Evolutionary conservation across 2,797 vertebrate genomes (phyloP).

Genomic region (Sus cebifrons): DNA sequence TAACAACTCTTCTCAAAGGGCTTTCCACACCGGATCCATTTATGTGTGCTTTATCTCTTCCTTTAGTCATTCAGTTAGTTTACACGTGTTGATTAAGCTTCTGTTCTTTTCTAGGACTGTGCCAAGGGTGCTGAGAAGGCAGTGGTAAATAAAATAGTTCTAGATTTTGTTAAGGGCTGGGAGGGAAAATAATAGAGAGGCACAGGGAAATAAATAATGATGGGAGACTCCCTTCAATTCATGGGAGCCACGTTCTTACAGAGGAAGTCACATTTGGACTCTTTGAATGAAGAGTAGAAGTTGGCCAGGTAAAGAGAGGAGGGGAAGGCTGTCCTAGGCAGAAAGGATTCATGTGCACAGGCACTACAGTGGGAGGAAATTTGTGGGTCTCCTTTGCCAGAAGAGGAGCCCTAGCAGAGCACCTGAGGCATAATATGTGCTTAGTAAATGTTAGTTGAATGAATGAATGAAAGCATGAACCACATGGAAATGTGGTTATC

Average conservation of each 20-base stretch:
- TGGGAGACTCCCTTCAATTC: neutral
- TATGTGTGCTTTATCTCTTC: neutral
- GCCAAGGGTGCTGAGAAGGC: neutral
- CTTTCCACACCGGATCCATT: neutral
- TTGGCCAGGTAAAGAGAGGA: neutral
- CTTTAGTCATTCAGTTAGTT: neutral
- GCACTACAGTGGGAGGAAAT: neutral
- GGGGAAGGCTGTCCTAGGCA: neutral
- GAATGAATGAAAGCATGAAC: neutral
- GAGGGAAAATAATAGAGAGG: neutral
- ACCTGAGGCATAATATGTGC: neutral
- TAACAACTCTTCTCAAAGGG: neutral
- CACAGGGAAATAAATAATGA: neutral
- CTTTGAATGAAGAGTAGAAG: neutral
- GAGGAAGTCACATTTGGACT: neutral
- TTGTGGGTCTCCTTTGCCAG: neutral
- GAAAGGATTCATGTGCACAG: neutral
- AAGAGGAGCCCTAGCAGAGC: neutral
- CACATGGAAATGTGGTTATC: neutral
- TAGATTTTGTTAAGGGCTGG: neutral
- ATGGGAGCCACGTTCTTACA: neutral
- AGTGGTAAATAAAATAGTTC: neutral
- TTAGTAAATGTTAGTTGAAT: slow-evolving; percentile 3
- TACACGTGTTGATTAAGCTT: neutral
- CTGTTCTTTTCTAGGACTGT: neutral